Evolutionary conservation across 2,888 invertebrate species (phyloP), one percentile per base, ranked within the genome.

Genomic region (Scaptomyza cyrtandrae): DNA sequence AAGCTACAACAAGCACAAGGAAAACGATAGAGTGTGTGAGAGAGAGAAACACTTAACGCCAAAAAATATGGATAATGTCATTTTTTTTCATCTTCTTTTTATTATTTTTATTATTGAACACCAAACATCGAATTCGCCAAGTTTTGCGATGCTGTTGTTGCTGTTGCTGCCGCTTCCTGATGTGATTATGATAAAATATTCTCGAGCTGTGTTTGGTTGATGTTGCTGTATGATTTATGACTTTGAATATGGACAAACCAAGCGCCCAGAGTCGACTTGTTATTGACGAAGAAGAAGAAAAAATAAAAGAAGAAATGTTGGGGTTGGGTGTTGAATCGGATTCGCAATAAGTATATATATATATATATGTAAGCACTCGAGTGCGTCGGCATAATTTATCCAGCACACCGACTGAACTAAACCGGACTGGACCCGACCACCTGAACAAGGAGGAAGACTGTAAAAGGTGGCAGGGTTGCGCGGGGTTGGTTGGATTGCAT

Each of bases 131-230:
- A 78, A 77, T 63, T 63, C 13, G 39, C 11, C 46, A 39, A 9
- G 41, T 9, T 46, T 41, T 48, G 9, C 11, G 82, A 65, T 88
- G 14, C 27, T 31, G 29, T 11, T 33, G 33, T 11, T 33, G 13
- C 14, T 14, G 39, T 14, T n/a, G 13, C 27, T 19, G 33, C 63
- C 57, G 82, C 65, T 88, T 88, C 87, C 82, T 85, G 89, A 86
- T 86, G 86, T 85, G 85, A 87, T 86, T 89, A 86, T 86, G 85
- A 89, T 86, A 88, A 86, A 89, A 86, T 86, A 86, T 86, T 87
- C 85, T 89, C 74, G 78, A 86, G 89, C 85, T 71, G 83, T 89
- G 85, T 89, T 87, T 85, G 4, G 13, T n/a, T 35, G 2, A 16
- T 41, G 6, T 14, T 16, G 16, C 16, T 41, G 41, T 41, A 75